phyloP scores from a whole-genome alignment of 1,140 invertebrate genomes.

The Lepidurus apus region DNA sequence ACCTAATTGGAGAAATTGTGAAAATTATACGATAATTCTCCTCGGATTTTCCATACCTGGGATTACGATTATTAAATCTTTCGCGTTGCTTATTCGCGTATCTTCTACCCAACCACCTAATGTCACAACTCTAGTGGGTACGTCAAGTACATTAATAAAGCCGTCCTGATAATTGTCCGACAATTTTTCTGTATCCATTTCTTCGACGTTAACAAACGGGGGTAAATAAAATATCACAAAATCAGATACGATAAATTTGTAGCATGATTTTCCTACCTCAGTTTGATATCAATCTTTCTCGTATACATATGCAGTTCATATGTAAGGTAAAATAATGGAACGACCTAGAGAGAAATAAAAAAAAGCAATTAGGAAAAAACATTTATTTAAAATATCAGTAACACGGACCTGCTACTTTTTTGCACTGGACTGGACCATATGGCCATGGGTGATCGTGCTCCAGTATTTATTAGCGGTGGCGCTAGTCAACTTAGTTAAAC shows the following conservation, averaged over 20 bases:
- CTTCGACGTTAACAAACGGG: background rate
- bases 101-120: slow-evolving; percentile 63
- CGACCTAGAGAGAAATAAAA: no score
- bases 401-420: background rate
- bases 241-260: no score
- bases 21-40: slow-evolving; percentile 21
- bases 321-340: no score
- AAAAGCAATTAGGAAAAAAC: no score
- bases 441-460: background rate
- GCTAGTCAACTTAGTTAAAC: background rate
- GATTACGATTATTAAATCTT: slow-evolving; percentile 45
- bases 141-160: slow-evolving; percentile 54
- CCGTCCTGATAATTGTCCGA: slow-evolving; percentile 41
- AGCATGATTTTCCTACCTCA: no score
- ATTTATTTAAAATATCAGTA: no score
- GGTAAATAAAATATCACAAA: background rate
- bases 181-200: background rate
- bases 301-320: no score
- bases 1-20: slow-evolving; percentile 47
- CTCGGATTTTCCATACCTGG: slow-evolving; percentile 44
- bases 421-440: background rate
- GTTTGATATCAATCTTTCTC: no score
- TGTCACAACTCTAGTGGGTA: slow-evolving; percentile 61
- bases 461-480: background rate
- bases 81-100: slow-evolving; percentile 43